A percentile compares a stretch with the other conserved stretches of the same genome.
phyloP scores from a whole-genome alignment of 2,113 vertebrate species.

The Mormoops blainvillei region DNA sequence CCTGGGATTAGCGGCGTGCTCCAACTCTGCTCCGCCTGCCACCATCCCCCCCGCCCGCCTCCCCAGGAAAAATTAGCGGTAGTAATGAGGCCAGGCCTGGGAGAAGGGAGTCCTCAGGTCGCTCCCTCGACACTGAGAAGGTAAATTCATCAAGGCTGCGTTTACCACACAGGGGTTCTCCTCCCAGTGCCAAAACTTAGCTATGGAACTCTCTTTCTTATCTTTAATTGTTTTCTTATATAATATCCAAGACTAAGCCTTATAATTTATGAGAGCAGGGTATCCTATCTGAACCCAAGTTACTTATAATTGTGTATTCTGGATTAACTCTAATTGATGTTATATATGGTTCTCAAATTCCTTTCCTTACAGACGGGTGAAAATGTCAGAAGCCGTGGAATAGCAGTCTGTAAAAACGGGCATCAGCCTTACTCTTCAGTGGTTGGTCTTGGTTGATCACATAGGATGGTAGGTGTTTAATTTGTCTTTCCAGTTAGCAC shows the following conservation, averaged over 20 bases:
- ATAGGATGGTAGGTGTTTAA: not conserved
- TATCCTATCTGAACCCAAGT: not conserved
- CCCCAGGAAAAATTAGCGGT: no score
- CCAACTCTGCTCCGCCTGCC: not conserved
- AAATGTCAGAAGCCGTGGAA: not conserved
- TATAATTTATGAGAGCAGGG: not conserved
- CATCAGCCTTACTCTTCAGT: not conserved
- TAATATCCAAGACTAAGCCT: not conserved
- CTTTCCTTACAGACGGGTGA: not conserved
- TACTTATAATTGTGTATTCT: not conserved
- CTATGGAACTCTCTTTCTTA: not conserved
- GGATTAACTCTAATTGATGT: not conserved
- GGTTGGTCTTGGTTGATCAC: not conserved
- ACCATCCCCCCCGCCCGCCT: no score
- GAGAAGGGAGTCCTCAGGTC: not conserved
- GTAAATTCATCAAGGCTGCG: not conserved
- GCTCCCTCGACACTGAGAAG: not conserved
- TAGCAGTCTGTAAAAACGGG: not conserved
- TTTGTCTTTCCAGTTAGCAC: not conserved
- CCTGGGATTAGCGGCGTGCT: slow-evolving; percentile 44
- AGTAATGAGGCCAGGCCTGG: not conserved
- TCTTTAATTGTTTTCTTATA: not conserved
- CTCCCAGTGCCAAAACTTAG: not conserved
- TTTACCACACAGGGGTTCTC: not conserved
- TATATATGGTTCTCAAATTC: not conserved